These are phyloP conservation scores for Plecturocebus donacophilus DNA, from an alignment of 2,113 vertebrate species.

Conservation along the genomic window DNA sequence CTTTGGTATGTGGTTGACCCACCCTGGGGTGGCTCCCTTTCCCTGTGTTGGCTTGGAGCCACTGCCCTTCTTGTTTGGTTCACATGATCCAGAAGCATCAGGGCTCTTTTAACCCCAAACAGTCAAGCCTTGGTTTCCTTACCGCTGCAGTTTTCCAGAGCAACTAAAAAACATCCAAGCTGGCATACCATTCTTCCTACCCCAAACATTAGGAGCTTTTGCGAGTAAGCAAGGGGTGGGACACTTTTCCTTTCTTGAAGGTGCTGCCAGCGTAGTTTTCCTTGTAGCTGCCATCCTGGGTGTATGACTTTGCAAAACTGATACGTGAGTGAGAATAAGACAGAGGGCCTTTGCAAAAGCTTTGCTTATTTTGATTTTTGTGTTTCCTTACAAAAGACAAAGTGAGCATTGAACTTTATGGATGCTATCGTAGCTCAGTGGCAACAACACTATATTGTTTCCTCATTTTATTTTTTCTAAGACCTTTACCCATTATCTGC, in stretches of 20 bases:
- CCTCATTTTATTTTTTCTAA: neutral
- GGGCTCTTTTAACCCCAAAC: neutral
- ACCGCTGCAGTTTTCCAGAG: neutral
- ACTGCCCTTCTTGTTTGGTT: neutral
- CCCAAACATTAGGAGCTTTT: neutral
- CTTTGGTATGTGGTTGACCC: neutral
- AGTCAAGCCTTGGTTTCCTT: neutral
- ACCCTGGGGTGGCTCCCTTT: neutral
- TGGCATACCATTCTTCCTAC: neutral
- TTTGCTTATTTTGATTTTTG: slow-evolving; percentile 1
- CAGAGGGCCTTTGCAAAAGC: neutral
- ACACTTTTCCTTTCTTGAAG: neutral
- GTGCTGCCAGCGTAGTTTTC: neutral
- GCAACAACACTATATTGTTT: neutral
- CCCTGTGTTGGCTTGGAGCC: neutral
- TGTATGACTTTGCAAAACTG: neutral
- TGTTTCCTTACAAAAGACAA: slow-evolving; percentile 3
- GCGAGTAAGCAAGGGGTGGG: neutral
- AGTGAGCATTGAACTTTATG: neutral
- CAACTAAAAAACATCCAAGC: neutral
- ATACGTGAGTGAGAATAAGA: neutral
- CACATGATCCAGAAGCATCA: neutral
- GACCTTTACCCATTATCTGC: neutral
- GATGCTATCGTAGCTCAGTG: neutral
- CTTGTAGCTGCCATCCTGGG: neutral